Conservation (phyloP, 2,797 vertebrate species). For the Smutsia gigantea region DNA sequence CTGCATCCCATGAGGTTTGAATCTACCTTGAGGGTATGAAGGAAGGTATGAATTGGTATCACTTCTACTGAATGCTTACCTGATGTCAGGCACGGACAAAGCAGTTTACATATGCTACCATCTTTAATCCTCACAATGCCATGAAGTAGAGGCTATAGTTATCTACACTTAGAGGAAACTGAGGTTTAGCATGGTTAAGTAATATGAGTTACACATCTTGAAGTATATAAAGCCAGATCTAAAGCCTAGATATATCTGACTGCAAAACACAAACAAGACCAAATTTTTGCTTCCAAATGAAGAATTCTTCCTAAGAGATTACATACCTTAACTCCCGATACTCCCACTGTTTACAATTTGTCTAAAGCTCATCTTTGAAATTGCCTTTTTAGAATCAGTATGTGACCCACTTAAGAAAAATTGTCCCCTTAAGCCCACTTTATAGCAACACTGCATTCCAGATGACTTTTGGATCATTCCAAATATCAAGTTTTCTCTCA, state of each 20-base stretch:
- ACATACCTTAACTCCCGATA: neutral
- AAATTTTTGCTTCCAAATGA: slow-evolving; percentile 21
- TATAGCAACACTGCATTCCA: neutral
- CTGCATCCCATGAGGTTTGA: neutral
- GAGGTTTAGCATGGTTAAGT: neutral
- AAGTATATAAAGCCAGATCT: slow-evolving; percentile 28
- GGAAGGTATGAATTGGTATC: neutral
- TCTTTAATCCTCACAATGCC: slow-evolving; percentile 8
- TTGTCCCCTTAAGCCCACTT: neutral
- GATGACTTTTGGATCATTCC: neutral
- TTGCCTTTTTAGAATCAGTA: slow-evolving; percentile 2
- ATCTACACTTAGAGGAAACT: slow-evolving; percentile 7
- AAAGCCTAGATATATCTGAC: slow-evolving; percentile 1
- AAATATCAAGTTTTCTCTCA: slow-evolving; percentile 44
- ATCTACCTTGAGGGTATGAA: neutral
- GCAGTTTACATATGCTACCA: neutral
- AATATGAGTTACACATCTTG: neutral
- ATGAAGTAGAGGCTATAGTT: neutral
- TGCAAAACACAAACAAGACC: slow-evolving; percentile 38
- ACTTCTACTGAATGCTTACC: neutral
- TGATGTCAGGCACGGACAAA: neutral
- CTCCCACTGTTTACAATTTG: neutral
- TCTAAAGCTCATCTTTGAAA: slow-evolving; percentile 29
- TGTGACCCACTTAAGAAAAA: neutral
- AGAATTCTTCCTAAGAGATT: neutral